Evolutionary conservation across 2,888 invertebrate genomes (phyloP), one percentile per base, ranked within the genome.

Genomic region (Pegoplata infirma): DNA sequence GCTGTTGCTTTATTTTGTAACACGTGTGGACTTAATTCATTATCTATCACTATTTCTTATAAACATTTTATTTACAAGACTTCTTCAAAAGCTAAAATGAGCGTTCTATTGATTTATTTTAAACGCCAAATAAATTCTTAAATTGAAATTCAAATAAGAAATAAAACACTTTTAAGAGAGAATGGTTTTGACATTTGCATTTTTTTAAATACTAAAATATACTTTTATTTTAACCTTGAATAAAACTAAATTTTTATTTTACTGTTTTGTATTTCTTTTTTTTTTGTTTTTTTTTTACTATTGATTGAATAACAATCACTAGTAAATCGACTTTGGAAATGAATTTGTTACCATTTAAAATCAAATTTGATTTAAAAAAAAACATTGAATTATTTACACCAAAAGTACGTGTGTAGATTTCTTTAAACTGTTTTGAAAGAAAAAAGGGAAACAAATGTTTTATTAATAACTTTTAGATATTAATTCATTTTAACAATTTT

Each of bases 281-380:
- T 10, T 28, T 16, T 28, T 51, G 23, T 23, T 23, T 3, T 51
- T 51, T n/a, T 2, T 51, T 23, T 23, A 19, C 44, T 46, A 56
- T 67, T 19, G 44, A 56, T 46, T 55, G 44, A 46, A 67, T 55
- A 67, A 55, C 46, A 56, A 67, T 67, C 19, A n/a, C n/a, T n/a
- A 67, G 8, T 46, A 44, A 5, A 40, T 40, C 14, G 36, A 40
- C 36, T 40, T n/a, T n/a, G n/a, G 5, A 40, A 40, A n/a, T n/a
- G 36, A 5, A 40, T 40, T 40, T 40, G 12, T 32, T 32, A 32
- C 10, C 10, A 32, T 32, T 32, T 32, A 3, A 28, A 28, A 5
- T 5, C 8, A 28, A 32, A 32, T n/a, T n/a, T n/a, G 32, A 32
- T 7, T 32, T n/a, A n/a, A n/a, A n/a, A n/a, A n/a, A 10, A 10